A percentile compares a stretch with the other conserved stretches of the same genome.
These are phyloP conservation scores for Amblyopsis rosae DNA, from an alignment of 2,113 vertebrate genomes.

Conservation along the genomic window DNA sequence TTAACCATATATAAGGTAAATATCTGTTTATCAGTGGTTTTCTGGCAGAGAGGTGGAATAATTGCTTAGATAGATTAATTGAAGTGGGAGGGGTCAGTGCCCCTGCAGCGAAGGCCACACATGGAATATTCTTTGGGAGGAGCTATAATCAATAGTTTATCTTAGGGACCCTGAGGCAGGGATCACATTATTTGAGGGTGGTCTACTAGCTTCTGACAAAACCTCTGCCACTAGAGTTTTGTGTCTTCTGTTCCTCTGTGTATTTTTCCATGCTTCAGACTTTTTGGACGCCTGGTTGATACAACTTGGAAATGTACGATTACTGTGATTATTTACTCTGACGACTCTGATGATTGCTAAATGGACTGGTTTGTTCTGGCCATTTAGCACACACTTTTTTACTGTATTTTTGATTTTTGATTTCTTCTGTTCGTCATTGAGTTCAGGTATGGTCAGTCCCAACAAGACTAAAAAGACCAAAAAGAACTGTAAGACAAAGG, in stretches of 20 bases:
- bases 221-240: slow-evolving; percentile 8
- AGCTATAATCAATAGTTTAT: slow-evolving; percentile 34
- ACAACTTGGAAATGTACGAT: not conserved
- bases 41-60: slow-evolving; percentile 16
- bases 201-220: slow-evolving; percentile 23
- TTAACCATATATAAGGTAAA: no score
- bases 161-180: slow-evolving; percentile 46
- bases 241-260: slow-evolving; percentile 10
- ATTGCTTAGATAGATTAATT: slow-evolving; percentile 20
- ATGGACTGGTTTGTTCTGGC: no score
- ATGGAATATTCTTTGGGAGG: slow-evolving; percentile 45
- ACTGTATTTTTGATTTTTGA: not conserved
- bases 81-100: slow-evolving; percentile 41
- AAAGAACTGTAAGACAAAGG: slow-evolving; percentile 5
- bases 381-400: no score
- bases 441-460: slow-evolving; percentile 9
- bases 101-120: slow-evolving; percentile 29
- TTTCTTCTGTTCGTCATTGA: slow-evolving; percentile 1
- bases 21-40: not conserved
- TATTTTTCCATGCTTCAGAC: not conserved
- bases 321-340: not conserved
- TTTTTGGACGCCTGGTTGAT: slow-evolving; percentile 3
- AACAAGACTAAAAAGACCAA: slow-evolving; percentile 6
- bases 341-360: no score
- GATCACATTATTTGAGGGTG: slow-evolving; percentile 15